phyloP scores from a whole-genome alignment of 2,888 invertebrate species.

The Heliconius sara region DNA sequence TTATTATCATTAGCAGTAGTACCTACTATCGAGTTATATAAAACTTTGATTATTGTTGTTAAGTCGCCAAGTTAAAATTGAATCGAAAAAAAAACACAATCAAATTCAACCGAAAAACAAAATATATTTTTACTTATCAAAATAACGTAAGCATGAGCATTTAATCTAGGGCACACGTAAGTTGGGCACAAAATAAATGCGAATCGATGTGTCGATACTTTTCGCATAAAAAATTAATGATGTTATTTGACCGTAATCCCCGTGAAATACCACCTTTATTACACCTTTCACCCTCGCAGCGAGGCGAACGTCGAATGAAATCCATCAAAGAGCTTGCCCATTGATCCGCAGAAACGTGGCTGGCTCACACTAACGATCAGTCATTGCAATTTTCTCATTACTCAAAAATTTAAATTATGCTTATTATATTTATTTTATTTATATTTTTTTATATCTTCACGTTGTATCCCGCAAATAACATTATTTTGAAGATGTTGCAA shows the following conservation, averaged over 20 bases:
- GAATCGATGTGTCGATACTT: conserved; percentile 36
- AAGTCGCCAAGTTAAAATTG: neutral
- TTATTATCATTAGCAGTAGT: neutral
- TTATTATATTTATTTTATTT: neutral
- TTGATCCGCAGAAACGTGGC: conserved; percentile 55
- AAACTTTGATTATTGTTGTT: too few relatives aligned
- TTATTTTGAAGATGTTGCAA: neutral
- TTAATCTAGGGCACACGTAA: conserved; percentile 5
- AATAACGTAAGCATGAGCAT: neutral
- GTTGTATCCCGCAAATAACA: neutral
- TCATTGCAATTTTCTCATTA: conserved; percentile 5
- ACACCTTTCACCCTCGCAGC: conserved; percentile 53
- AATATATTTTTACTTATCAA: neutral
- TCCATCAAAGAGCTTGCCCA: conserved; percentile 56
- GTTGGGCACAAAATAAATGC: conserved; percentile 30
- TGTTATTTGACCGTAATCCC: conserved; percentile 48
- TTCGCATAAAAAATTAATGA: conserved; percentile 49
- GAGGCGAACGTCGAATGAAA: conserved; percentile 53
- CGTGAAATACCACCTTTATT: conserved; percentile 50
- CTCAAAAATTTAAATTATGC: neutral
- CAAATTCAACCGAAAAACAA: neutral
- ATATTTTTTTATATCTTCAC: neutral
- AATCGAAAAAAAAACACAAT: neutral
- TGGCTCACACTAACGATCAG: conserved; percentile 37
- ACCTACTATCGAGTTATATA: neutral